phyloP scores from a whole-genome alignment of 1,140 invertebrate genomes.

The Euura saliciscinereae region DNA sequence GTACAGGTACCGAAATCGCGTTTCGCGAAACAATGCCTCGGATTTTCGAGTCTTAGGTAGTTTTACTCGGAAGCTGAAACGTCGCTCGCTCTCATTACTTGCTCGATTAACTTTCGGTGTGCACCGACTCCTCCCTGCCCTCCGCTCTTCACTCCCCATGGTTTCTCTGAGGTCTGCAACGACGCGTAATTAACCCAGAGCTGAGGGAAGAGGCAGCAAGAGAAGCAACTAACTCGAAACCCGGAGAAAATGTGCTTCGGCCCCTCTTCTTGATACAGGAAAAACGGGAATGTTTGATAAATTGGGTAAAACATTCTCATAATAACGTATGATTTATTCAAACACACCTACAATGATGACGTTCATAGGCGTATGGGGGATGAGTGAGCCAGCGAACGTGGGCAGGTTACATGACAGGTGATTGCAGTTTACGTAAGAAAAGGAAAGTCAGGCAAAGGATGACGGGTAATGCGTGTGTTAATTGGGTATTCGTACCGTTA shows the following conservation, averaged over 20 bases:
- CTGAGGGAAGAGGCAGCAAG: neutral
- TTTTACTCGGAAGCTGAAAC: slow-evolving; percentile 26
- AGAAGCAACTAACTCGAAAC: too few relatives aligned
- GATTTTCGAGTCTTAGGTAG: neutral
- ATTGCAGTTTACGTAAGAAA: too few relatives aligned
- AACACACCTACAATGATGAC: neutral
- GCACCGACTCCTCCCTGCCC: neutral
- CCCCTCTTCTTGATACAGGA: neutral
- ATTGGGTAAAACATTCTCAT: neutral
- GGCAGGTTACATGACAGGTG: too few relatives aligned
- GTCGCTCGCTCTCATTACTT: slow-evolving; percentile 36
- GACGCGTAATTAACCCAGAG: neutral
- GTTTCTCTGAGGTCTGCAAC: neutral
- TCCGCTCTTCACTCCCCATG: neutral
- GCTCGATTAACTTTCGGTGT: slow-evolving; percentile 37
- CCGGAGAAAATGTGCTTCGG: too few relatives aligned
- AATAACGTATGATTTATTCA: neutral
- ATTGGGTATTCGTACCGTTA: too few relatives aligned
- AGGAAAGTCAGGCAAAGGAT: too few relatives aligned
- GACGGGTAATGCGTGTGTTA: too few relatives aligned
- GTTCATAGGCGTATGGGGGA: too few relatives aligned
- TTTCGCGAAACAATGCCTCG: too few relatives aligned
- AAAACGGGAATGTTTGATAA: neutral
- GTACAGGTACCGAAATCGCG: too few relatives aligned
- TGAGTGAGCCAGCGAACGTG: too few relatives aligned